Percentiles rank a stretch among this genome's conserved stretches.
Evolutionary conservation across 2,797 vertebrate genomes (phyloP).

Genomic region (Synanceia verrucosa): DNA sequence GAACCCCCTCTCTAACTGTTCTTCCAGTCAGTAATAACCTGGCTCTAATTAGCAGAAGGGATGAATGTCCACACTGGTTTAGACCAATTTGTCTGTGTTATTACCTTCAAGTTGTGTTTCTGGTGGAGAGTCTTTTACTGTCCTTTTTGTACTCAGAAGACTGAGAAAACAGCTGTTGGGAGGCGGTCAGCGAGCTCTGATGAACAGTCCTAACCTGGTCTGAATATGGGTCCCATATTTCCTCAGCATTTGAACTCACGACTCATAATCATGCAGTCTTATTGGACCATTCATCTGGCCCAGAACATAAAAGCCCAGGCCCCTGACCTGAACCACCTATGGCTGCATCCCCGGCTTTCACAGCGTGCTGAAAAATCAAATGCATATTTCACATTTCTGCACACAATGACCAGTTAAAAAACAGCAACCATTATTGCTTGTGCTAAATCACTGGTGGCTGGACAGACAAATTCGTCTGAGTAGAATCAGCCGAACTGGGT

Average conservation of each 20-base stretch:
- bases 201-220: slow-evolving; percentile 30
- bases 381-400: slow-evolving; percentile 77
- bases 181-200: slow-evolving; percentile 35
- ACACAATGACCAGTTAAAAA: slow-evolving; percentile 56
- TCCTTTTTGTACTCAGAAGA: too few relatives aligned
- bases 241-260: slow-evolving; percentile 38
- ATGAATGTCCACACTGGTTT: slow-evolving; percentile 77
- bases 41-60: slow-evolving; percentile 78
- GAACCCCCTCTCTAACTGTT: slow-evolving; percentile 19
- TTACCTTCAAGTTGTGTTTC: too few relatives aligned
- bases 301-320: slow-evolving; percentile 62
- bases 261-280: slow-evolving; percentile 66
- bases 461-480: slow-evolving; percentile 51
- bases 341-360: slow-evolving; percentile 44
- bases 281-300: slow-evolving; percentile 72
- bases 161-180: background rate
- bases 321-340: slow-evolving; percentile 66
- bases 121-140: background rate
- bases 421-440: slow-evolving; percentile 61
- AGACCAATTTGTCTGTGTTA: slow-evolving; percentile 82
- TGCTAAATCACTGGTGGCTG: slow-evolving; percentile 70
- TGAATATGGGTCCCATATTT: slow-evolving; percentile 59
- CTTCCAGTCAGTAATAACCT: slow-evolving; percentile 76
- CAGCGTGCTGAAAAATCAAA: slow-evolving; percentile 70
- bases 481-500: slow-evolving; percentile 24